phyloP scores from a whole-genome alignment of 2,797 vertebrate species.

The Danio tinwini region DNA sequence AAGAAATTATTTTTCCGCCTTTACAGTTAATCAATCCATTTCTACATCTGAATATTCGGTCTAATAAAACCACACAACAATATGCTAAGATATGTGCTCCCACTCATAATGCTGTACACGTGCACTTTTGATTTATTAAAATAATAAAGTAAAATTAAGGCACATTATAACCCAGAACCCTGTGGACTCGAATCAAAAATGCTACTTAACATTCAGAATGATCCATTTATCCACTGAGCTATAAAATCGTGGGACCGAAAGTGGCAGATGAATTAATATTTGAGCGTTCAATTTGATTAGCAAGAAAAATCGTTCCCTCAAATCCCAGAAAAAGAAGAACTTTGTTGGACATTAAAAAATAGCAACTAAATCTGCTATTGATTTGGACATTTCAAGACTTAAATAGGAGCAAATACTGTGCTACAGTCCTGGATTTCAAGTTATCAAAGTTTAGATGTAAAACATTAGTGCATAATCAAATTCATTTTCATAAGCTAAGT shows the following conservation, averaged over 20 bases:
- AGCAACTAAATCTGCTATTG: constrained; percentile 7
- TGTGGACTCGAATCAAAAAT: neutral
- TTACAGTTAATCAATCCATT: no score
- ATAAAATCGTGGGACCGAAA: neutral
- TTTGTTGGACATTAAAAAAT: neutral
- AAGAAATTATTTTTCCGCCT: no score
- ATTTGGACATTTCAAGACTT: constrained; percentile 1
- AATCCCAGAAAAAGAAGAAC: constrained; percentile 11
- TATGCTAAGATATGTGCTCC: neutral
- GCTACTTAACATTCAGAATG: constrained; percentile 31
- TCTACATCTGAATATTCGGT: no score
- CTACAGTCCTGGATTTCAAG: neutral
- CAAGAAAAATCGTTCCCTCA: neutral
- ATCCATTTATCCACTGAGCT: neutral
- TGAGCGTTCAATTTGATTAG: constrained; percentile 18
- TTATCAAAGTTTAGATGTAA: neutral
- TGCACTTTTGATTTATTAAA: neutral
- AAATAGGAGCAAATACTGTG: neutral
- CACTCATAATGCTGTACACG: neutral
- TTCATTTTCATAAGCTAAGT: neutral
- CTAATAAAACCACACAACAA: no score
- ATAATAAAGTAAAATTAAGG: neutral
- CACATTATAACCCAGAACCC: neutral
- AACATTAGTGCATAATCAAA: neutral
- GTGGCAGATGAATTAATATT: constrained; percentile 15